Evolutionary conservation across 64 coral and sea anemone species (phyloP).

Genomic region (Acropora tenuis): DNA sequence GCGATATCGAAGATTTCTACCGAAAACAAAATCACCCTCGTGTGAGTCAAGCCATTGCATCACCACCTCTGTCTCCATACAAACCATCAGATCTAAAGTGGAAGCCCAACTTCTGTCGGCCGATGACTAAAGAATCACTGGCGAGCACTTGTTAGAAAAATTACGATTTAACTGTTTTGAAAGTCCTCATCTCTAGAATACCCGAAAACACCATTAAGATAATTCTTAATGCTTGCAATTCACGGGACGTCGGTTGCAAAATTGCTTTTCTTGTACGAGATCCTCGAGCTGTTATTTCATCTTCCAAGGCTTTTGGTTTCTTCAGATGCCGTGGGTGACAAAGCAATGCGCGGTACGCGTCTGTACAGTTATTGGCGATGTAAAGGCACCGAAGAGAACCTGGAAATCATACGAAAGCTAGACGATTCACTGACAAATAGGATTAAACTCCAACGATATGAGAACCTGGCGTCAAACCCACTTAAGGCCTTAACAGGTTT

Average conservation of each 20-base stretch:
- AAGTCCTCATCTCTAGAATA: constrained; percentile 2
- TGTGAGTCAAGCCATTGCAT: constrained; percentile 26
- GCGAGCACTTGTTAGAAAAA: constrained; percentile 1
- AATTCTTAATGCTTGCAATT: not conserved
- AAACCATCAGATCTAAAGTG: not conserved
- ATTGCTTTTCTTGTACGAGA: constrained; percentile 14
- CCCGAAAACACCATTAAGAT: constrained; percentile 21
- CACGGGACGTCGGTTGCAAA: constrained; percentile 9
- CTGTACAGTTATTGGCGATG: not conserved
- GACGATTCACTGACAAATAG: not conserved
- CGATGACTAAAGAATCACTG: constrained; percentile 11
- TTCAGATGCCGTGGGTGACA: not conserved
- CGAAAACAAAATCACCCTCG: constrained; percentile 5
- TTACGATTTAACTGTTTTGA: constrained; percentile 33
- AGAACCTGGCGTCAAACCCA: constrained; percentile 12
- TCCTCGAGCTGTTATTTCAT: constrained; percentile 23
- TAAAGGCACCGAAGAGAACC: constrained; percentile 30
- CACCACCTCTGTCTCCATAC: constrained; percentile 19
- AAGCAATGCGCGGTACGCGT: not conserved
- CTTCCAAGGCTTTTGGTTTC: not conserved
- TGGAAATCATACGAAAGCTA: constrained; percentile 1
- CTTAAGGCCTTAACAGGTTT: not conserved
- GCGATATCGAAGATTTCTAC: not conserved
- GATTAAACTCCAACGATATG: constrained; percentile 25
- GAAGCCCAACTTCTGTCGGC: not conserved